Base-by-base conservation (phyloP, 1,140 invertebrate species). In the Archivesica marissinica region DNA sequence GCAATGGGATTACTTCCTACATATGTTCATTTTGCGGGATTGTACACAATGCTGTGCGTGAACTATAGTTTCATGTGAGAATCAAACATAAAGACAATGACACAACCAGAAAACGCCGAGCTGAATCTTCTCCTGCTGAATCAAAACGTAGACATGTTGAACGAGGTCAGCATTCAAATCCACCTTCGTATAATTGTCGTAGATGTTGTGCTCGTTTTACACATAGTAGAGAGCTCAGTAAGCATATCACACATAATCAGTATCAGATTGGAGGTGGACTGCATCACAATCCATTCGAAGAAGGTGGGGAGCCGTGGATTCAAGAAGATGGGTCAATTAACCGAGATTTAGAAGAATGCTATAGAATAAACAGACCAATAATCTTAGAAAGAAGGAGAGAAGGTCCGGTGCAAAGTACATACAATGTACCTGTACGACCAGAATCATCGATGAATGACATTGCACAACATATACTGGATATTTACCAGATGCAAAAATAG, bases 381-480 rank as follows among this genome's bases (percentile, higher is more conserved):
- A n/a, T n/a, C n/a, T 38, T 28, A 9, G 56, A 66, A 33, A 4
- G 61, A 33, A 33, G 28, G 25, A 66, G 61, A 66, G 61, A 66
- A 66, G 61, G 61, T 11, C 61, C 61, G 9, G 61, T 66, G 35
- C 25, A 66, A 33, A 33, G 25, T 30, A 38, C n/a, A 11, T 66
- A 66, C 61, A 66, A 66, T 66, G 35, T 66, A 9, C 56, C 61
- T 33, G 35, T 66, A 33, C 35, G 28, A 20, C 25, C 61, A 11
- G 61, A 33, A 4, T 33, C 35, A n/a, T 33, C 61, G 13, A 66
- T 66, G n/a, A n/a, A n/a, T 3, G 61, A 66, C 35, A 66, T 66
- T 11, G 61, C 25, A 11, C 4, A 66, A 66, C 25, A 25, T 7
- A 25, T 66, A 3, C 61, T 33, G n/a, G 61, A 33, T 25, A 33